A percentile compares a stretch with the other conserved stretches of the same genome.
Conservation (phyloP, 2,797 vertebrate genomes). For the Enteromius argenteus region DNA sequence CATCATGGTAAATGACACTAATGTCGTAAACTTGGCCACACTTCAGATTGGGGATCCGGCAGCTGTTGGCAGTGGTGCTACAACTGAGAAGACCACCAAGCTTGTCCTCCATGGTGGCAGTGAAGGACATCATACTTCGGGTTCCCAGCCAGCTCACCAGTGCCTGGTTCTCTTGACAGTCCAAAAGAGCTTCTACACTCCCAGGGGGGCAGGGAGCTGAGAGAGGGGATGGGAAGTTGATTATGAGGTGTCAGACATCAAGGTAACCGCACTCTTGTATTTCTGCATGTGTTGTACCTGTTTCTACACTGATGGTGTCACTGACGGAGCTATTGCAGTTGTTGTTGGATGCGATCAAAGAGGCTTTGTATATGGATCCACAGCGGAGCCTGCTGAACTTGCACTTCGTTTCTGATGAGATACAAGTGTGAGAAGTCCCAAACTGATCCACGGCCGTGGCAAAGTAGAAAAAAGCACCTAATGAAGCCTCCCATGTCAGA, state of each 20-base stretch:
- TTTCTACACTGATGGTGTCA: slow-evolving; percentile 63
- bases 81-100: slow-evolving; percentile 71
- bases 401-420: slow-evolving; percentile 61
- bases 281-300: slow-evolving; percentile 70
- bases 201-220: slow-evolving; percentile 75
- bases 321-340: slow-evolving; percentile 78
- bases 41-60: slow-evolving; percentile 70
- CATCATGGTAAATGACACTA: slow-evolving; percentile 69
- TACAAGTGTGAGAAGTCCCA: slow-evolving; percentile 67
- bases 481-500: slow-evolving; percentile 68
- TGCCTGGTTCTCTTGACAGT: slow-evolving; percentile 75
- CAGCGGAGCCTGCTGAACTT: slow-evolving; percentile 74
- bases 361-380: slow-evolving; percentile 71
- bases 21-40: slow-evolving; percentile 73
- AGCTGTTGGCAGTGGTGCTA: slow-evolving; percentile 69
- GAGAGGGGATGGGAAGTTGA: neutral
- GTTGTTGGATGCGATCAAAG: slow-evolving; percentile 72
- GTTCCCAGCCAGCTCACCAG: slow-evolving; percentile 73
- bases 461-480: slow-evolving; percentile 69
- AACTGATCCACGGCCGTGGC: slow-evolving; percentile 63
- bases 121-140: slow-evolving; percentile 68
- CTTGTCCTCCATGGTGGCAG: slow-evolving; percentile 69
- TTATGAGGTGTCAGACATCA: neutral
- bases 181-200: slow-evolving; percentile 64
- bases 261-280: neutral